These are phyloP conservation scores for Myotis brandtii DNA, from an alignment of 2,113 vertebrate species.

Conservation along the genomic window DNA sequence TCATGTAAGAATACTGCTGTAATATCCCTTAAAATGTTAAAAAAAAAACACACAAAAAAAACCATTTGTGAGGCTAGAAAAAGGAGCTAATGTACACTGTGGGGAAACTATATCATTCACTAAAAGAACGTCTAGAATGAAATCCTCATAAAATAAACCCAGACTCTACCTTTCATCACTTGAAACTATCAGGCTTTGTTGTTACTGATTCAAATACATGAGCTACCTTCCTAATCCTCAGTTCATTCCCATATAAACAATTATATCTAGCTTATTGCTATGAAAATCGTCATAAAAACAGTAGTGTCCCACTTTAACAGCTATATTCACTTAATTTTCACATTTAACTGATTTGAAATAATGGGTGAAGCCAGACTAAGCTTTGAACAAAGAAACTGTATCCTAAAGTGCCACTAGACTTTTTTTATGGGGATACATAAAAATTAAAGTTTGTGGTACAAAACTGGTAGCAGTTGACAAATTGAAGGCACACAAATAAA, in stretches of 20 bases:
- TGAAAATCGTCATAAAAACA: not conserved
- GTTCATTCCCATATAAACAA: not conserved
- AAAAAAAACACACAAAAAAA: conserved; percentile 14
- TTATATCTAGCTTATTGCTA: not conserved
- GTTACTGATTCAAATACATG: not conserved
- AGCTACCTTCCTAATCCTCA: not conserved
- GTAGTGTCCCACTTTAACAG: not conserved
- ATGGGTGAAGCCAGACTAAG: too few relatives aligned
- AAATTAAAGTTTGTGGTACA: too few relatives aligned
- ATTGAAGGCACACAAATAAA: too few relatives aligned
- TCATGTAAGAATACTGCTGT: not conserved
- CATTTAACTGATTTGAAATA: too few relatives aligned
- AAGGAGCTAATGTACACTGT: not conserved
- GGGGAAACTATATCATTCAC: not conserved
- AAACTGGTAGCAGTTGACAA: too few relatives aligned
- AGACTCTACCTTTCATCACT: not conserved
- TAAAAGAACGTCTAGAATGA: not conserved
- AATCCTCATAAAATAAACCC: not conserved
- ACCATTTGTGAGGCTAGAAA: not conserved
- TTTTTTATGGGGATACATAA: too few relatives aligned
- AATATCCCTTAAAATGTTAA: not conserved
- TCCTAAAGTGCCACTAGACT: too few relatives aligned
- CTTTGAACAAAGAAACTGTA: too few relatives aligned
- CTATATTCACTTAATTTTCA: too few relatives aligned
- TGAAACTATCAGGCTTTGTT: not conserved